Evolutionary conservation across 2,113 vertebrate species (phyloP), one percentile per base, ranked within the genome.

Genomic region (Diglossa brunneiventris): DNA sequence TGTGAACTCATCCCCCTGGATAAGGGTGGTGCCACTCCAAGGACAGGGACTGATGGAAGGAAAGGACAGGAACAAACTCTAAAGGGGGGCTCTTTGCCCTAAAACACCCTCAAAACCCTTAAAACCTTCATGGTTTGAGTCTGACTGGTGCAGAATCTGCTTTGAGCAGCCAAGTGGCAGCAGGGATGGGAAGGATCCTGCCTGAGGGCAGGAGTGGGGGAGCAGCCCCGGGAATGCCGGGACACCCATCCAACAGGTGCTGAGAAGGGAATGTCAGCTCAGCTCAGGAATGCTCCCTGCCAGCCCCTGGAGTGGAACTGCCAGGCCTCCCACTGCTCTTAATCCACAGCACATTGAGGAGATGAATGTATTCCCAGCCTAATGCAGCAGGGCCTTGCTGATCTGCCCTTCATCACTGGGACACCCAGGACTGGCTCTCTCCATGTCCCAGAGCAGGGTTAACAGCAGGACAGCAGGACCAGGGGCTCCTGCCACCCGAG

Each of bases 301-400:
- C 82, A 90, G 79, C 68, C 59, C 63, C 90, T 46, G 79, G 42
- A 91, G 90, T 19, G 82, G 46, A 59, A 16, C 85, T 95, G 94
- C 96, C 95, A 93, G 94, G 78, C 93, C 72, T 53, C 92, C 92
- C 1, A 11, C 92, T 90, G 93, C 90, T 83, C 92, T 59, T 92
- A 83, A 97, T 90, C 92, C 84, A 23, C 2, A 75, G 75, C 95
- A 93, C 47, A 33, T 49, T 64, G 90, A 95, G 94, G 21, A 93
- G 92, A 92, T 90, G 86, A 94, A 95, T 92, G 91, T 83, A 95
- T 77, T 88, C 67, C 33, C 91, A 63, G 87, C 28, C 80, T 63
- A 70, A 44, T 90, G 53, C 90, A 94, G 92, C 90, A 20, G 75
- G 92, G 92, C 90, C 64, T 83, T 66, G 15, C 88, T 86, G 53